A percentile compares a stretch with the other conserved stretches of the same genome.
Conservation (phyloP, 2,797 vertebrate genomes). For the Protosalanx chinensis region DNA sequence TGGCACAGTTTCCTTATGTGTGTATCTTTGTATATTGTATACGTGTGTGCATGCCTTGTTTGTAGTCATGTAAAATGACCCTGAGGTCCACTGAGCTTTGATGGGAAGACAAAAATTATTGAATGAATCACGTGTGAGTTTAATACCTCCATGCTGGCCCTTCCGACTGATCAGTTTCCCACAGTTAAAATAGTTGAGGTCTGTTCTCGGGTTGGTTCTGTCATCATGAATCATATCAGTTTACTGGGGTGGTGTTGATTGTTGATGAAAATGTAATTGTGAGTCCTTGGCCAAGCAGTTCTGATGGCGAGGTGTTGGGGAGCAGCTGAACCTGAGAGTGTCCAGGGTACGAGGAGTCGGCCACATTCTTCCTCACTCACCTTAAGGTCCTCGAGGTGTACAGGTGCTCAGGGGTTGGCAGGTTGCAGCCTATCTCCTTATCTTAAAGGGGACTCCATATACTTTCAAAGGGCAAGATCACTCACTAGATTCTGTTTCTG, state of each 20-base stretch:
- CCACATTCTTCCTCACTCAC: too few species aligned
- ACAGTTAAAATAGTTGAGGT: constrained; percentile 1
- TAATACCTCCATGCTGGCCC: constrained; percentile 20
- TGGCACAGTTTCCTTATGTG: not conserved
- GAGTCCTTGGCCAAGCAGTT: too few species aligned
- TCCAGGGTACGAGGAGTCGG: too few species aligned
- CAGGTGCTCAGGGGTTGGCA: too few species aligned
- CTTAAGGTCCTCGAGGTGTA: too few species aligned
- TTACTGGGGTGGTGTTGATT: not conserved
- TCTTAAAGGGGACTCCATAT: not conserved
- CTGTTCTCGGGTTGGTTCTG: constrained; percentile 11
- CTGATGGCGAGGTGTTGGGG: too few species aligned
- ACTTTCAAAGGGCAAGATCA: not conserved
- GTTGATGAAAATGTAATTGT: too few species aligned
- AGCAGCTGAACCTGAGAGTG: too few species aligned
- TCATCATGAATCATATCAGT: constrained; percentile 1
- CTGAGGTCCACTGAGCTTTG: not conserved
- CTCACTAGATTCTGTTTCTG: too few species aligned
- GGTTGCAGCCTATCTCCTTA: not conserved
- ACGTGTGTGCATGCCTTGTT: constrained; percentile 8
- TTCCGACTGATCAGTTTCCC: constrained; percentile 17
- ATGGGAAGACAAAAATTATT: constrained; percentile 17
- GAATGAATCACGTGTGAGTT: constrained; percentile 15
- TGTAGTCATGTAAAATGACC: constrained; percentile 7
- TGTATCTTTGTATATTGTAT: not conserved